A percentile compares a stretch with the other conserved stretches of the same genome.
phyloP scores from a whole-genome alignment of 1,140 invertebrate genomes.

The Trichonephila inaurata region DNA sequence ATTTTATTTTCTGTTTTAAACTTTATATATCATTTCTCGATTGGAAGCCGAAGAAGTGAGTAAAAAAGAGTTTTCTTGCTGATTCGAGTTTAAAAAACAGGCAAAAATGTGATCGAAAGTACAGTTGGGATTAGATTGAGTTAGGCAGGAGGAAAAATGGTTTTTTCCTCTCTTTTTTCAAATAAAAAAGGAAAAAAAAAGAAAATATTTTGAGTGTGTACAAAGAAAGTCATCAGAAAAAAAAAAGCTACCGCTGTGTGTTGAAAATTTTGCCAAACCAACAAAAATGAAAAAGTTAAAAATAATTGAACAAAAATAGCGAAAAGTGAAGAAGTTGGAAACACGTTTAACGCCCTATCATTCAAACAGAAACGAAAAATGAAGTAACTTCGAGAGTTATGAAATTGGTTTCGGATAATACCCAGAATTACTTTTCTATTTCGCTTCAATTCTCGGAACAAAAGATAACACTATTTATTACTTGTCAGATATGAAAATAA shows the following conservation, averaged over 20 bases:
- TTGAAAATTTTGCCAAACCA: slow-evolving; percentile 11
- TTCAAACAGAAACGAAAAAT: neutral
- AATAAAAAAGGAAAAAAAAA: neutral
- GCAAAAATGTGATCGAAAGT: neutral
- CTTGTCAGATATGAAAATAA: slow-evolving; percentile 30
- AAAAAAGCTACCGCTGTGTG: neutral
- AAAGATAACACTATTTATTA: slow-evolving; percentile 14
- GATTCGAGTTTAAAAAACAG: slow-evolving; percentile 23
- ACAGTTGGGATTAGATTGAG: slow-evolving; percentile 49
- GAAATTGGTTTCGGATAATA: slow-evolving; percentile 31
- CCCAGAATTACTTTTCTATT: slow-evolving; percentile 6
- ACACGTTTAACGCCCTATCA: slow-evolving; percentile 18
- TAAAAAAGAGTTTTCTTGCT: neutral
- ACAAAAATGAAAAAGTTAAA: slow-evolving; percentile 13
- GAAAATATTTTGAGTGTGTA: neutral
- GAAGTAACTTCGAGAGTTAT: neutral
- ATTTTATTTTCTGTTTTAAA: neutral
- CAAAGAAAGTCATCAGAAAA: neutral
- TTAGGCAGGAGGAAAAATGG: slow-evolving; percentile 1
- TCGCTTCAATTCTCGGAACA: neutral
- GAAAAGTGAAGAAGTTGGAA: slow-evolving; percentile 14
- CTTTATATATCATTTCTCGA: neutral
- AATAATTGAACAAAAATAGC: neutral
- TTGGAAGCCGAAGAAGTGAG: neutral
- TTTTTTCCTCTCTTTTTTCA: neutral